These are phyloP conservation scores for Scaptodrosophila lebanonensis DNA, from an alignment of 1,140 invertebrate genomes.

Conservation along the genomic window DNA sequence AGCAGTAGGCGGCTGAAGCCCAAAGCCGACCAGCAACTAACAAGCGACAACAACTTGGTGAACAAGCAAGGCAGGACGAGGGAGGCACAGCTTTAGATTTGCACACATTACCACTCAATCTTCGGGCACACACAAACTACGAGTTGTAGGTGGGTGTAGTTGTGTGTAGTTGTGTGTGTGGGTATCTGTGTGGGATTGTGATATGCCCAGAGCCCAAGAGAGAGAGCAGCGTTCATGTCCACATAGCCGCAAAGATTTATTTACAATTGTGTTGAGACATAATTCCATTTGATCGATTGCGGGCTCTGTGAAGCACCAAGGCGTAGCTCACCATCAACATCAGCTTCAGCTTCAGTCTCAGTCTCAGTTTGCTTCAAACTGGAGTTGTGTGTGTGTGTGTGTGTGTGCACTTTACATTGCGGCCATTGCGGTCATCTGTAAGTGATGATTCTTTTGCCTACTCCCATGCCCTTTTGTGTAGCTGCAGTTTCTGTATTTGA, in stretches of 20 bases:
- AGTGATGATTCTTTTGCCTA: constrained; percentile 64
- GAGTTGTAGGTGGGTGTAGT: constrained; percentile 9
- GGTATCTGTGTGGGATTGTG: constrained; percentile 31
- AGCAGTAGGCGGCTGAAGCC: not conserved
- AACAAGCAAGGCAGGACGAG: constrained; percentile 14
- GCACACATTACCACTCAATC: constrained; percentile 74
- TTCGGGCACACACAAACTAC: constrained; percentile 40
- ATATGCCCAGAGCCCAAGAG: constrained; percentile 39
- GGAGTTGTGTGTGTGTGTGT: not conserved
- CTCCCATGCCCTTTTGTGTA: constrained; percentile 30
- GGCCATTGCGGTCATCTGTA: constrained; percentile 54
- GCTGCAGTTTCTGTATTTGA: constrained; percentile 30
- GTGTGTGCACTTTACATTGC: not conserved
- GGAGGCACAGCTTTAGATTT: constrained; percentile 58
- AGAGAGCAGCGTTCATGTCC: constrained; percentile 62
- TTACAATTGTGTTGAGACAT: constrained; percentile 75
- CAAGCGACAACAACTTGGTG: no score
- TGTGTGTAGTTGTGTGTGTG: constrained; percentile 3
- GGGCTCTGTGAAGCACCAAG: not conserved
- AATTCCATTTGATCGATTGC: constrained; percentile 72
- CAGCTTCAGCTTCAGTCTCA: constrained; percentile 20
- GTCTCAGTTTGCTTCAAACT: no score
- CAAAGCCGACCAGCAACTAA: not conserved
- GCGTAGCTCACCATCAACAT: no score
- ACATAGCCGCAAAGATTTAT: constrained; percentile 72